Base-by-base conservation (phyloP, 2,797 vertebrate species). In the Mormyrops attenuatus region DNA sequence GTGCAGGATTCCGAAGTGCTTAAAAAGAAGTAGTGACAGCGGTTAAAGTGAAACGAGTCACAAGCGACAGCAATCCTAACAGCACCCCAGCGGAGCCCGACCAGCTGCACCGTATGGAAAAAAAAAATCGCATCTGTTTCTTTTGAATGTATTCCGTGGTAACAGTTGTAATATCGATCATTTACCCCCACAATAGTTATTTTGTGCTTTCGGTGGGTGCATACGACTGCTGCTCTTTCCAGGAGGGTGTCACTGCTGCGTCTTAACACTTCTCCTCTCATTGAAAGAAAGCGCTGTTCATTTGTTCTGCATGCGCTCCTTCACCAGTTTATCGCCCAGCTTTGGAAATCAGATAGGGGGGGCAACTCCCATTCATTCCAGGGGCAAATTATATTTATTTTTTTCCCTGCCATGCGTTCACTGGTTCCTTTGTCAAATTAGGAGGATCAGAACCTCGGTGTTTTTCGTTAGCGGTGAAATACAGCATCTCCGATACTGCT, bases 151-250 rank as follows among this genome's bases (percentile, higher is more conserved):
- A 89, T 90, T 44, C 55, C 26, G 53, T 63, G 50, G 60, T 87
- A 89, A 89, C 94, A 93, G 92, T 93, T 94, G 94, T 66, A 91
- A 93, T 90, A 93, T 92, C 93, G 92, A 87, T 93, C 94, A 92
- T 77, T 92, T 69, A 90, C 92, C 50, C 91, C 88, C 90, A 95
- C 95, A 95, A 92, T 94, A 94, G 93, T 95, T 95, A 92, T 94
- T 90, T 91, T 90, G 90, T 91, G 90, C 89, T 90, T 69, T 50
- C 57, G 49, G 88, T 60, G 85, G 84, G 94, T 93, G 94, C 92
- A 93, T 93, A 92, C 94, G 92, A 91, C 94, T 92, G 93, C 93
- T 91, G 93, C 93, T 93, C 93, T 91, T 53, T 90, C 89, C 92
- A 90, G 80, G 88, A 89, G 85, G 90, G 89, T 90, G 94, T 93